A percentile compares a stretch with the other conserved stretches of the same genome.
Conservation (phyloP, 2,888 invertebrate species). For the Pinctada fucata region DNA sequence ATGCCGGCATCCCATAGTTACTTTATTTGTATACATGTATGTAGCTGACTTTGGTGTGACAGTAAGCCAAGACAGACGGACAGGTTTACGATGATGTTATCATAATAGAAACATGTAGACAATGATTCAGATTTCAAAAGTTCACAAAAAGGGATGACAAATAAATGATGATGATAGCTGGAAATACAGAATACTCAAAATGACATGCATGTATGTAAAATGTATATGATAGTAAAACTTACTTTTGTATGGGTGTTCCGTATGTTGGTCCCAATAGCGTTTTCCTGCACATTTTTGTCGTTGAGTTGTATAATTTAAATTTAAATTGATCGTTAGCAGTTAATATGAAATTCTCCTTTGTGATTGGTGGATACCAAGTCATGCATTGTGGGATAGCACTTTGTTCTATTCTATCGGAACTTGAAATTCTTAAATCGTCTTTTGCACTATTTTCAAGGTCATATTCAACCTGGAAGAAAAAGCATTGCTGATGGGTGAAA, state of each 20-base stretch:
- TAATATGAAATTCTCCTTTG: slow-evolving; percentile 79
- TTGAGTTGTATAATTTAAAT: slow-evolving; percentile 83
- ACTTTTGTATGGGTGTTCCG: slow-evolving; percentile 81
- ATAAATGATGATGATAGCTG: too few species aligned
- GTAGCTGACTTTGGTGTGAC: too few species aligned
- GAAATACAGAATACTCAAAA: too few species aligned
- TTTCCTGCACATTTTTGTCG: slow-evolving; percentile 83
- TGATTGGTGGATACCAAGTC: slow-evolving; percentile 78
- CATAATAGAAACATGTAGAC: too few species aligned
- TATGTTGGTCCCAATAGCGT: slow-evolving; percentile 84
- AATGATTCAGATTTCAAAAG: too few species aligned
- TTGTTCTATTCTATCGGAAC: slow-evolving; percentile 82
- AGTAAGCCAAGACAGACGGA: too few species aligned
- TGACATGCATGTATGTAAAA: too few species aligned
- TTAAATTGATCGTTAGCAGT: slow-evolving; percentile 84
- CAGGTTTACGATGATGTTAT: too few species aligned
- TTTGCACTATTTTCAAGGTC: slow-evolving; percentile 71
- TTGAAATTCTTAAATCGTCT: slow-evolving; percentile 75
- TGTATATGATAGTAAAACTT: slow-evolving; percentile 35
- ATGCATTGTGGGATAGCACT: slow-evolving; percentile 81
- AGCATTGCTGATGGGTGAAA: too few species aligned
- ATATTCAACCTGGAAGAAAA: slow-evolving; percentile 73
- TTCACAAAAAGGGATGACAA: too few species aligned
- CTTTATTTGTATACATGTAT: too few species aligned
- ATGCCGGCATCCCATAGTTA: too few species aligned